These are phyloP conservation scores for Drosophila paulistorum DNA, from an alignment of 1,140 invertebrate species.

Conservation along the genomic window DNA sequence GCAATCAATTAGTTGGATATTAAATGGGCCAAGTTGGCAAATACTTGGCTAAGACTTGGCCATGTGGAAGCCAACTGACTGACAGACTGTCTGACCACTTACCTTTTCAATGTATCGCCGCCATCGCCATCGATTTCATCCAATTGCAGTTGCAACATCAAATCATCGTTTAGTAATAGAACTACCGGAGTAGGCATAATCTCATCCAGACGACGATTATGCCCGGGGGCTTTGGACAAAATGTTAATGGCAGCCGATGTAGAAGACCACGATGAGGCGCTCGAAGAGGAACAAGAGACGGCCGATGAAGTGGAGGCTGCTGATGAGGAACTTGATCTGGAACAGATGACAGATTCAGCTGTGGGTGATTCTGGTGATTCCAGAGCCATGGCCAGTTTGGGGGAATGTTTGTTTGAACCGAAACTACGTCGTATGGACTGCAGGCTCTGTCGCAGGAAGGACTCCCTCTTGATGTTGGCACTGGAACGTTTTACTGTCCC, in stretches of 20 bases:
- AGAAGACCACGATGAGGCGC: constrained; percentile 28
- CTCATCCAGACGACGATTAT: constrained; percentile 48
- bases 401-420: constrained; percentile 48
- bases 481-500: constrained; percentile 24
- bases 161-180: constrained; percentile 36
- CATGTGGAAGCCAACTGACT: constrained; percentile 5
- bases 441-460: constrained; percentile 63
- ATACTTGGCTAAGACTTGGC: constrained; percentile 4
- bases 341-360: constrained; percentile 10
- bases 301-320: constrained; percentile 21
- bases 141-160: background rate
- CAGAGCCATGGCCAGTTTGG: constrained; percentile 22
- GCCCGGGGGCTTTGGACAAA: constrained; percentile 35
- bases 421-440: constrained; percentile 69
- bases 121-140: constrained; percentile 6
- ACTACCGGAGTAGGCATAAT: constrained; percentile 46
- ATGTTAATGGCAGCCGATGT: constrained; percentile 35
- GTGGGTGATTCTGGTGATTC: constrained; percentile 10
- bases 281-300: constrained; percentile 19
- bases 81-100: constrained; percentile 1
- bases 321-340: constrained; percentile 4
- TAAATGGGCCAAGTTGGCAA: constrained; percentile 6
- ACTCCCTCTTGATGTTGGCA: constrained; percentile 51
- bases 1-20: constrained; percentile 8
- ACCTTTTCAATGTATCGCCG: constrained; percentile 3